These are phyloP conservation scores for Psilopsiagon aurifrons DNA, from an alignment of 2,113 vertebrate species.

Conservation along the genomic window DNA sequence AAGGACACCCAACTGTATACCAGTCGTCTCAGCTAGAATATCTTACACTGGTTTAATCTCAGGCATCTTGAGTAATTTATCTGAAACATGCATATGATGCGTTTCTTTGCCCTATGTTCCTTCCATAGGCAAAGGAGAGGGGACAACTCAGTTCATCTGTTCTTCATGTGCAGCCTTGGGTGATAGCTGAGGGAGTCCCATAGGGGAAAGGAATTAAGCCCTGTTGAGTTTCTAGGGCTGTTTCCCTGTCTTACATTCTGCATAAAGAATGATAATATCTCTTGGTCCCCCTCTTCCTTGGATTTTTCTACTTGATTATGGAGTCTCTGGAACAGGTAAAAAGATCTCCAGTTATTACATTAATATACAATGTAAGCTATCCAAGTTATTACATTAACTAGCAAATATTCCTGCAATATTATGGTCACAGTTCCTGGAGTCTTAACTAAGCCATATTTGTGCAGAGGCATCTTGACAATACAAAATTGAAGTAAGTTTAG, in stretches of 20 bases:
- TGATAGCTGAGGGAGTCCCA: fast-evolving
- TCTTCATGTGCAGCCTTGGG: neutral
- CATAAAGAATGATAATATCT: neutral
- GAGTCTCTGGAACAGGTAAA: neutral
- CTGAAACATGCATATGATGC: neutral
- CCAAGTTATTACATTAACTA: neutral
- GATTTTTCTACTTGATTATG: neutral
- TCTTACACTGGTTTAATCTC: neutral
- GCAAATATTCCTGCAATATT: neutral
- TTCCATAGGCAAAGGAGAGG: neutral
- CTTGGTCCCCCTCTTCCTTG: neutral
- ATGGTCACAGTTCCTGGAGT: neutral
- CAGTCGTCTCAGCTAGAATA: neutral
- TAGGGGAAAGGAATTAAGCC: neutral
- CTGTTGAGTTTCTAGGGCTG: neutral
- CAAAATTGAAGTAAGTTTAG: neutral
- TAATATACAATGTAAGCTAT: neutral
- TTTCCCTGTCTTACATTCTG: neutral
- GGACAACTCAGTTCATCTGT: neutral
- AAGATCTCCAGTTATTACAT: neutral
- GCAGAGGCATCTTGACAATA: neutral
- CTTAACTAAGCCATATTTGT: neutral
- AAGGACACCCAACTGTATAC: neutral
- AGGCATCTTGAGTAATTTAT: neutral
- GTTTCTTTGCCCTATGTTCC: neutral